Conservation (phyloP, 2,113 vertebrate species). For the Dolichotis patagonum region DNA sequence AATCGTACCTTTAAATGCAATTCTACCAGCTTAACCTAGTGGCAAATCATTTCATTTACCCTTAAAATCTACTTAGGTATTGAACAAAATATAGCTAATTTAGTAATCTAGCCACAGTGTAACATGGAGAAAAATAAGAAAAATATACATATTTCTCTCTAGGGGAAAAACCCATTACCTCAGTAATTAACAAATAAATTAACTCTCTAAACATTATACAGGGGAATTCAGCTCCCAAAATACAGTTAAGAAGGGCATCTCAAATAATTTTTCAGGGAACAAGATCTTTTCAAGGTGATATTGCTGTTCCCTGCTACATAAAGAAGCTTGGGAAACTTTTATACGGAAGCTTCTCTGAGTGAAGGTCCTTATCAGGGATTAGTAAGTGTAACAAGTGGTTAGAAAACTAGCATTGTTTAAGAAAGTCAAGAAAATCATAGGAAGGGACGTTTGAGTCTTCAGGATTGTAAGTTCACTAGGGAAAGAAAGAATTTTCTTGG, state of each 20-base stretch:
- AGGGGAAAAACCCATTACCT: not conserved
- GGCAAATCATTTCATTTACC: not conserved
- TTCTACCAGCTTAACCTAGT: not conserved
- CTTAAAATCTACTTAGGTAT: not conserved
- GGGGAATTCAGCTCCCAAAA: not conserved
- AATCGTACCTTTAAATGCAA: not conserved
- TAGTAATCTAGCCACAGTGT: not conserved
- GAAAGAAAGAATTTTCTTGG: not conserved
- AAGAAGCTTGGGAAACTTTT: not conserved
- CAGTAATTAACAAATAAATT: not conserved
- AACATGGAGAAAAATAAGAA: not conserved
- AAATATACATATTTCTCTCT: not conserved
- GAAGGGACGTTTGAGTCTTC: not conserved
- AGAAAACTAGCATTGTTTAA: not conserved
- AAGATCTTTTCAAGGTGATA: not conserved
- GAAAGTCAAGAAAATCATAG: not conserved
- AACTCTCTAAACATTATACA: not conserved
- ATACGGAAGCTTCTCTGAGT: not conserved
- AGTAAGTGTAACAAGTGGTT: not conserved
- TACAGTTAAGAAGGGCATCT: not conserved
- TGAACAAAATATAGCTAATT: slow-evolving; percentile 12
- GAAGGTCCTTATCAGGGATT: not conserved
- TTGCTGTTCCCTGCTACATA: not conserved
- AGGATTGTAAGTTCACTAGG: not conserved
- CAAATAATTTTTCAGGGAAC: slow-evolving; percentile 18